phyloP scores from a whole-genome alignment of 2,113 vertebrate genomes.

The Corythoichthys intestinalis region DNA sequence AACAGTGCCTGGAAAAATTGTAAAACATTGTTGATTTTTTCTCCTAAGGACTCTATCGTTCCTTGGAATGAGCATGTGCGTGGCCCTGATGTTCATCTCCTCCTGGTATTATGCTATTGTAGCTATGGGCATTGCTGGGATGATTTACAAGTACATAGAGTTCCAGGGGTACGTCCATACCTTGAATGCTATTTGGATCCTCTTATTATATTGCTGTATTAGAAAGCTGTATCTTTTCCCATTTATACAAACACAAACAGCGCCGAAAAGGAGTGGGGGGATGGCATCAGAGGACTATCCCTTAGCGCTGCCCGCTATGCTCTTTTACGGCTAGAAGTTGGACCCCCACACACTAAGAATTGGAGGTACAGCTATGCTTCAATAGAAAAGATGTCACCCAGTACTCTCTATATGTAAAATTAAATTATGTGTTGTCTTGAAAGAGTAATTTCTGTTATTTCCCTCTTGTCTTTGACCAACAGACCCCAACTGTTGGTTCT shows the following conservation, averaged over 20 bases:
- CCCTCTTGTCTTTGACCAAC: slow-evolving; percentile 1
- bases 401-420: background rate
- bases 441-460: background rate
- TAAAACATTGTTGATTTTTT: background rate
- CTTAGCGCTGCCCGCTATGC: slow-evolving; percentile 93
- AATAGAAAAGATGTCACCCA: background rate
- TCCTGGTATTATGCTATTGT: slow-evolving; percentile 98
- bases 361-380: slow-evolving; percentile 79
- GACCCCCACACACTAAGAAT: slow-evolving; percentile 97
- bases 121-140: slow-evolving; percentile 95
- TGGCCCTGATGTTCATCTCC: slow-evolving; percentile 97
- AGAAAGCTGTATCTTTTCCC: background rate
- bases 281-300: slow-evolving; percentile 93
- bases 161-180: slow-evolving; percentile 87
- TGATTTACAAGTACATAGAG: slow-evolving; percentile 99
- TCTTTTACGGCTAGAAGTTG: slow-evolving; percentile 86
- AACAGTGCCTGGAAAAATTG: background rate
- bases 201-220: no score
- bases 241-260: slow-evolving; percentile 25
- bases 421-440: background rate
- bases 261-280: slow-evolving; percentile 98
- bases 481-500: slow-evolving; percentile 95
- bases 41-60: slow-evolving; percentile 87
- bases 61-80: slow-evolving; percentile 95
- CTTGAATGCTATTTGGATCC: background rate